Percentiles rank a stretch among this genome's conserved stretches.
Evolutionary conservation across 2,888 invertebrate species (phyloP).

Genomic region (Rhamnusium bicolor): DNA sequence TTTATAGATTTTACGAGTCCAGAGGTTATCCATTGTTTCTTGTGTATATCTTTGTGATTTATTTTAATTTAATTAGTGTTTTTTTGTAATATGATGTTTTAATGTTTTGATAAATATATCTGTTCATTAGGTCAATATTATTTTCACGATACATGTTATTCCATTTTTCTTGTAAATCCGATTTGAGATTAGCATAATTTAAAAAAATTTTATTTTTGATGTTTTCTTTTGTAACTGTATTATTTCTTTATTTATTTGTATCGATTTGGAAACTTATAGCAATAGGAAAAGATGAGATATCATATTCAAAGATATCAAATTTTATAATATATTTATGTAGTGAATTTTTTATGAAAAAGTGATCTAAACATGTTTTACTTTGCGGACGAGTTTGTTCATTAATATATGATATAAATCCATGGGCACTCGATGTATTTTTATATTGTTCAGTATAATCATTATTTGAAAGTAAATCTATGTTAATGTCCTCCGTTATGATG

Average conservation of each 20-base stretch:
- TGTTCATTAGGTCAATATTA: background rate
- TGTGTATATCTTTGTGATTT: background rate
- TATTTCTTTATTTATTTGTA: background rate
- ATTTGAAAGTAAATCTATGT: conserved; percentile 17
- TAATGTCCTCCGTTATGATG: background rate
- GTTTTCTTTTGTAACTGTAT: background rate
- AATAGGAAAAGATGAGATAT: background rate
- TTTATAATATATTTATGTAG: background rate
- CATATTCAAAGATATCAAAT: background rate
- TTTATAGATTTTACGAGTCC: background rate
- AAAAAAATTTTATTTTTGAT: background rate
- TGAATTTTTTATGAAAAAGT: background rate
- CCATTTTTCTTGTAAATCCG: background rate
- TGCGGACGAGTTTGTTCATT: conserved; percentile 17
- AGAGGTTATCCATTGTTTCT: background rate
- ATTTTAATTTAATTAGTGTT: background rate
- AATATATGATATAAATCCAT: conserved; percentile 19
- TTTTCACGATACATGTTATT: background rate
- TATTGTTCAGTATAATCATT: conserved; percentile 20
- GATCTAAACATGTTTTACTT: conserved; percentile 25
- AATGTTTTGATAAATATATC: background rate
- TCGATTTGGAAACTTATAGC: background rate
- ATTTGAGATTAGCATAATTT: background rate
- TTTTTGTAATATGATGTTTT: background rate
- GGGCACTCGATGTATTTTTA: conserved; percentile 8